These are phyloP conservation scores for Chelon labrosus DNA, from an alignment of 2,797 vertebrate genomes.

Conservation along the genomic window DNA sequence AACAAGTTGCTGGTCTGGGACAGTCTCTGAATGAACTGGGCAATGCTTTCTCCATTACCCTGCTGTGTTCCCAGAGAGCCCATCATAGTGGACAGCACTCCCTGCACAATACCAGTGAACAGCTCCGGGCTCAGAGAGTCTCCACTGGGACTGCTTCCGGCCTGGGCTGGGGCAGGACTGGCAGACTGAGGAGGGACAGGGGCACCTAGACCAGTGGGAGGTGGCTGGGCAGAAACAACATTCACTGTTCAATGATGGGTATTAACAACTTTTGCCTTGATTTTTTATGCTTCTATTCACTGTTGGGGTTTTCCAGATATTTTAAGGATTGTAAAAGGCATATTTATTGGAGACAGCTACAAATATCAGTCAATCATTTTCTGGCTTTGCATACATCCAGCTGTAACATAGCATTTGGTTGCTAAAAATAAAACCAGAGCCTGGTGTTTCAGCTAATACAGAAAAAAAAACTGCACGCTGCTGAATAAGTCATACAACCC, in stretches of 20 bases:
- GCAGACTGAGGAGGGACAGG: conserved; percentile 20
- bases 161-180: conserved; percentile 37
- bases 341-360: too few relatives aligned
- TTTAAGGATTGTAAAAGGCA: too few relatives aligned
- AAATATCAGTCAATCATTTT: background rate
- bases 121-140: conserved; percentile 88
- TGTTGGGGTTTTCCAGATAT: too few relatives aligned
- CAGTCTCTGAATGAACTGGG: conserved; percentile 90
- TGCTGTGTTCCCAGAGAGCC: conserved; percentile 87
- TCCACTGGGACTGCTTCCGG: conserved; percentile 29
- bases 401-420: too few relatives aligned
- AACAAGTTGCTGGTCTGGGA: conserved; percentile 91
- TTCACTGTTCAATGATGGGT: background rate
- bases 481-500: too few relatives aligned
- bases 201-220: conserved; percentile 14
- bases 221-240: conserved; percentile 42
- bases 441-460: too few relatives aligned
- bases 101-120: conserved; percentile 91
- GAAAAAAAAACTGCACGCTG: too few relatives aligned
- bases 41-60: conserved; percentile 89
- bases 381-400: background rate
- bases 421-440: too few relatives aligned
- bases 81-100: conserved; percentile 90
- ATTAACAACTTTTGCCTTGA: background rate
- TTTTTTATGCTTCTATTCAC: too few relatives aligned